Evolutionary conservation across 2,888 invertebrate species (phyloP), one percentile per base, ranked within the genome.

Genomic region (Stomorhina lunata): DNA sequence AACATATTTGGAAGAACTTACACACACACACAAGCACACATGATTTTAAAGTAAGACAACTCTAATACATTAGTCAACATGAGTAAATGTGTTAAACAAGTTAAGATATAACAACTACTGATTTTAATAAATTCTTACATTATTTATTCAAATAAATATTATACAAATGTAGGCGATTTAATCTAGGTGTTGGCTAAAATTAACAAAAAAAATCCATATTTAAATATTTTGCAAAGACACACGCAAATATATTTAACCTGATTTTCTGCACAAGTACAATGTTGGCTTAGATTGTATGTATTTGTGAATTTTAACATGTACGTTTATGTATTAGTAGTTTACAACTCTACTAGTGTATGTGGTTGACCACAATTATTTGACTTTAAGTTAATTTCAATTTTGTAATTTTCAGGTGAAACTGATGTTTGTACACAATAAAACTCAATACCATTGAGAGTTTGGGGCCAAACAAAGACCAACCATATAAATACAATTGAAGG

Each of bases 291-390:
- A 10, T 57, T 61, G 40, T 40, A 27, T 43, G 4, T 27, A 10
- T 27, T 6, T 61, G 12, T 25, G 15, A n/a, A n/a, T n/a, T 37
- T 37, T 50, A 10, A 10, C 12, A 45, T 63, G 0, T n/a, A 10
- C 20, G 9, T 63, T 9, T 27, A 17, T 57, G 29, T 29, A 9
- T 55, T 34, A 43, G 22, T 59, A n/a, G 27, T 37, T 2, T 71
- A 34, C 15, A 20, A 15, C 27, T 37, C 37, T 59, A 55, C 40
- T 27, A 55, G 68, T 69, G 71, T 68, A 22, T 73, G 72, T 40
- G 81, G 81, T 55, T 37, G 34, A 63, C 81, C 81, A 77, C 72
- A 81, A 77, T 81, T 73, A 81, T 77, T 73, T 81, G 53, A 72
- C 72, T 71, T n/a, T 72, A 29, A 77, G 77, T 81, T 77, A 81